These are phyloP conservation scores for Salminus brasiliensis DNA, from an alignment of 2,113 vertebrate genomes.

Conservation along the genomic window DNA sequence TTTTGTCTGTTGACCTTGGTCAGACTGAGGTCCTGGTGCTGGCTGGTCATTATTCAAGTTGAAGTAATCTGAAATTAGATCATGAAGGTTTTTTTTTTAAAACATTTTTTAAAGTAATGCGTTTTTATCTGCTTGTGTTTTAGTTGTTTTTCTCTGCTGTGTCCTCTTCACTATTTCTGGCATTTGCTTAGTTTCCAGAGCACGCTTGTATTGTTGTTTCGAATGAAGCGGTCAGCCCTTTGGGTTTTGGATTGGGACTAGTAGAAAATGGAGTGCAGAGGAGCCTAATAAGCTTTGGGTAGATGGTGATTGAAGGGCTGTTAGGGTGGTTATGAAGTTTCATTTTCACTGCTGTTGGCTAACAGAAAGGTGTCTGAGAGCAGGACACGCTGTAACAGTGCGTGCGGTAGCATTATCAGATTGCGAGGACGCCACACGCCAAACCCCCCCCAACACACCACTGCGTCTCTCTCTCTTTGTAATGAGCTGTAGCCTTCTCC, in stretches of 20 bases:
- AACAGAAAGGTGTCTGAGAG: neutral
- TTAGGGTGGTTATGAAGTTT: neutral
- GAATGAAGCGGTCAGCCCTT: neutral
- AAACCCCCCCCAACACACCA: too few relatives aligned
- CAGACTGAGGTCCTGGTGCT: neutral
- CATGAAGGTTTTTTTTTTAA: neutral
- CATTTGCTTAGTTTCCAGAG: too few relatives aligned
- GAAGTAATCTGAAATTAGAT: neutral
- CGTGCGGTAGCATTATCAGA: neutral
- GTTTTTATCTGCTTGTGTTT: neutral
- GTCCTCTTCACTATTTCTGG: neutral
- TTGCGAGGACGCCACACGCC: too few relatives aligned
- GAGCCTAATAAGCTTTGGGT: neutral
- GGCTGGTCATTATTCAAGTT: neutral
- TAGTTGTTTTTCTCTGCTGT: neutral
- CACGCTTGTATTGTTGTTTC: too few relatives aligned
- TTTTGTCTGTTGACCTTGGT: neutral
- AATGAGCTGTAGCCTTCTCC: slow-evolving; percentile 36
- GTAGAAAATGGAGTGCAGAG: neutral
- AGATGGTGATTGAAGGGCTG: neutral
- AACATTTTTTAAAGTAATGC: neutral
- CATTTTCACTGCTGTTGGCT: neutral
- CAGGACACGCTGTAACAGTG: neutral
- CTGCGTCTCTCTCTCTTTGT: neutral
- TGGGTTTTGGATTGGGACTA: neutral